Percentiles rank a stretch among this genome's conserved stretches.
phyloP scores from a whole-genome alignment of 2,113 vertebrate species.

The Macrotis lagotis region DNA sequence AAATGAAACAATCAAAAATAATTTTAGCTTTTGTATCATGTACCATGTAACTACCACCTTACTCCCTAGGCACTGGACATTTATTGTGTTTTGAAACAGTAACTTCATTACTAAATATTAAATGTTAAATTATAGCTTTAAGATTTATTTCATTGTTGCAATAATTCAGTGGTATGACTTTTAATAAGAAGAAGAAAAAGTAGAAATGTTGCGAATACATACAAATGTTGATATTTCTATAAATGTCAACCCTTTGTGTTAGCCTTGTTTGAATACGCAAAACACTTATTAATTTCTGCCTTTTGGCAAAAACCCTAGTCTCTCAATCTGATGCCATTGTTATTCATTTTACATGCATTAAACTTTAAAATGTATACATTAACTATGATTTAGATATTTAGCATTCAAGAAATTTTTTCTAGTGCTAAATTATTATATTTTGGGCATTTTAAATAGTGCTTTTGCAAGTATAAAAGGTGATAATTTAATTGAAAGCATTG shows the following conservation, averaged over 20 bases:
- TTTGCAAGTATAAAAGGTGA: constrained; percentile 71
- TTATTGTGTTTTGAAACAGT: background rate
- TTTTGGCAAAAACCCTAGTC: constrained; percentile 68
- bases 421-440: constrained; percentile 75
- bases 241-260: background rate
- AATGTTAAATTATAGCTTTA: constrained; percentile 4
- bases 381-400: constrained; percentile 76
- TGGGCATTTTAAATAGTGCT: constrained; percentile 71
- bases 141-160: background rate
- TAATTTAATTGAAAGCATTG: constrained; percentile 75
- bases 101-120: background rate
- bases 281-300: constrained; percentile 17
- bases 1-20: background rate
- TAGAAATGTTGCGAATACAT: background rate
- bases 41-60: background rate
- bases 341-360: constrained; percentile 73
- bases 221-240: background rate
- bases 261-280: background rate
- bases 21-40: background rate
- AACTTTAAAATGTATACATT: constrained; percentile 75
- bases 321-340: constrained; percentile 76
- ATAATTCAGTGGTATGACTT: background rate
- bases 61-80: background rate
- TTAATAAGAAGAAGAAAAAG: background rate
- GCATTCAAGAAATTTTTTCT: constrained; percentile 80